Base-by-base conservation (phyloP, 2,888 invertebrate genomes). In the Machimus rusticus region DNA sequence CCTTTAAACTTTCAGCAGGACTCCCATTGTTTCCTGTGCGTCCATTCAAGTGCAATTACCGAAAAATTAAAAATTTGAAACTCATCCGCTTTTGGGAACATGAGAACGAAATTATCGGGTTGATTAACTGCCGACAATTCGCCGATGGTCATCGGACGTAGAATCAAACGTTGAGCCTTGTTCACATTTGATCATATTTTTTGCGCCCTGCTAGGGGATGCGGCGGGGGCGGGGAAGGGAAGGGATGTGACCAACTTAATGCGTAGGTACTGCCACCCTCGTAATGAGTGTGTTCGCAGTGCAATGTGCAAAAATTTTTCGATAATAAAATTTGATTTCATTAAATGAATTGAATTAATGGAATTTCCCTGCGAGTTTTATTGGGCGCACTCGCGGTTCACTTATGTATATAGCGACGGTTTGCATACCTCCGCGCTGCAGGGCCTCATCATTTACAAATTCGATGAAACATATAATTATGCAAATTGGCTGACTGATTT, bases 301-400 rank as follows among this genome's bases (percentile, higher is more conserved):
- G 6, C 34, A 28, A 55, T 81, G 81, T 81, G 81, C 55, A 81
- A 81, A 81, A 23, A 51, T 51, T 34, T 3, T 55, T 81, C 81
- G 55, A 81, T 81, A 81, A 81, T 81, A 81, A 55, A 81, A 81
- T 81, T 81, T 81, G 81, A 81, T 81, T 81, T 81, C 81, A 81
- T 81, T 81, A 81, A 81, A 81, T 81, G 81, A 81, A 81, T 81
- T 81, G 81, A 81, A 81, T 81, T 81, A 81, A 81, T 81, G 81
- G 81, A 55, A 81, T 55, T 81, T 51, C 55, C 51, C 81, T n/a
- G 34, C 14, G 51, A 81, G 43, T 12, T 81, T 66, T 81, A 43
- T 55, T 51, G 51, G 28, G 9, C 51, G 81, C 39, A 81, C 31
- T 81, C 43, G 23, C 28, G 51, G n/a, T 51, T 14, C 55, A 81